Evolutionary conservation across 2,888 invertebrate species (phyloP), one percentile per base, ranked within the genome.

Genomic region (Vannuccia rotundouncinata): DNA sequence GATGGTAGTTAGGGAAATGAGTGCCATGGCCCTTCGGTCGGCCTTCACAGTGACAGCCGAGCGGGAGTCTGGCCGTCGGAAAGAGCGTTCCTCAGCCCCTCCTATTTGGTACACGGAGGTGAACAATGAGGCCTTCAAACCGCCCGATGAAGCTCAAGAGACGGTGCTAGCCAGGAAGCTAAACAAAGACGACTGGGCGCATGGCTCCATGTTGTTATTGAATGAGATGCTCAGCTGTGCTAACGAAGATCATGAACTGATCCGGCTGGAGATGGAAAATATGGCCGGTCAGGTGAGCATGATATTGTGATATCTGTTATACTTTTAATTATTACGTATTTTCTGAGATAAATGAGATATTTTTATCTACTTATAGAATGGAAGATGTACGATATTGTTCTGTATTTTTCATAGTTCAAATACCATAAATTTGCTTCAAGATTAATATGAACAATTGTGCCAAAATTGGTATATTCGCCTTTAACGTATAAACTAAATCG

Each of bases 221-320:
- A 97, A 98, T 89, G 99, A 99, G 88, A 89, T 99, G 0, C 90
- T 99, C 22, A 91, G 96, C 80, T 94, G 94, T 86, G 93, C 94
- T 66, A 95, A 96, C 89, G 92, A 93, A 0, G 91, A 91, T 81
- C 87, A 87, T 78, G 88, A 89, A 78, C 29, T 31, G 59, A 10
- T 80, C 1, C 13, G 80, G 27, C n/a, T 59, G 13, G 80, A 78
- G 29, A 2, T 78, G 29, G 78, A 78, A 25, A 22, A 1, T 22
- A 77, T 77, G 77, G 45, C 45, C 25, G 59, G 59, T 2, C 27
- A 30, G 77, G 77, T 77, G 45, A 45, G 76, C 5, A 45, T 45
- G 45, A 59, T 77, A 31, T 77, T 73, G 10, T n/a, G 13, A 2
- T 31, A 25, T 25, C 28, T 10, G 10, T n/a, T 10, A 22, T 73